Conservation (phyloP, 2,888 invertebrate species). For the Eupelmus urozonus region DNA sequence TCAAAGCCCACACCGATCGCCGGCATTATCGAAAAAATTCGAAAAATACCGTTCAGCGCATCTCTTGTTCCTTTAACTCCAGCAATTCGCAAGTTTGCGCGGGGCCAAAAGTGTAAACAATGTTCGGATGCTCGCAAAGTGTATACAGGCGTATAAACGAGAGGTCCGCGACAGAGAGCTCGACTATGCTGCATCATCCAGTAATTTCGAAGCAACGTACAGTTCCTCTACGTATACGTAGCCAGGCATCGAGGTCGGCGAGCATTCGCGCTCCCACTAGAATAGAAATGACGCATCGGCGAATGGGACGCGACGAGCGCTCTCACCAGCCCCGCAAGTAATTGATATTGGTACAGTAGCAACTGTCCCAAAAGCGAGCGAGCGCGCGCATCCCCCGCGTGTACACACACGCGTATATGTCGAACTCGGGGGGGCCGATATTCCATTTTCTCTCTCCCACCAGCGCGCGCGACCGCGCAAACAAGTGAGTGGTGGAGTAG, state of each 20-base stretch:
- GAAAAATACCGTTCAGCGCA: too few relatives aligned
- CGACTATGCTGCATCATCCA: background rate
- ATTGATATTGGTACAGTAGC: conserved; percentile 71
- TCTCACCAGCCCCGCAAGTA: conserved; percentile 67
- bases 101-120: background rate
- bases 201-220: conserved; percentile 35
- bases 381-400: conserved; percentile 8
- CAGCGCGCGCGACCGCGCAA: conserved; percentile 9
- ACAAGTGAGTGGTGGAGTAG: conserved; percentile 17
- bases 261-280: conserved; percentile 56
- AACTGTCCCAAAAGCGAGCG: conserved; percentile 61
- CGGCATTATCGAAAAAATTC: too few relatives aligned
- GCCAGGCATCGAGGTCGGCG: background rate
- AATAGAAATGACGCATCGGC: conserved; percentile 66
- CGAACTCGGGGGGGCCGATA: conserved; percentile 63
- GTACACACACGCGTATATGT: background rate
- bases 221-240: background rate
- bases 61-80: too few relatives aligned
- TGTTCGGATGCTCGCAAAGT: background rate
- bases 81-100: too few relatives aligned
- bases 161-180: too few relatives aligned
- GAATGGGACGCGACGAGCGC: conserved; percentile 50
- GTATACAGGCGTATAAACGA: too few relatives aligned
- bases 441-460: conserved; percentile 64
- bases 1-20: too few relatives aligned